Conservation (phyloP, 92 coral and sea anemone species). For the Pocillopora meandrina region DNA sequence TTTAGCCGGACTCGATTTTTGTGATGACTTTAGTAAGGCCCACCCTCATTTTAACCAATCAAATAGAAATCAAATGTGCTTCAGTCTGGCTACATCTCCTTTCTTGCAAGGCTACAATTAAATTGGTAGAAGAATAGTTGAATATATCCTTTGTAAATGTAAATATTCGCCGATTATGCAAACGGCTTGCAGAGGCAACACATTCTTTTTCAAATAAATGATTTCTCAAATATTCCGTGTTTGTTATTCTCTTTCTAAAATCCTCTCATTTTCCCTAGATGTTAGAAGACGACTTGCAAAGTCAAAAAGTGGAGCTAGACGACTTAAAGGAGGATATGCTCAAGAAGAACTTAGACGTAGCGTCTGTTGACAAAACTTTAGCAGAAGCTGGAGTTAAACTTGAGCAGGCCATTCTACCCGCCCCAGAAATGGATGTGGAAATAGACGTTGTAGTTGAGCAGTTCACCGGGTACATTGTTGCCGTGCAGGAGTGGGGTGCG, state of each 20-base stretch:
- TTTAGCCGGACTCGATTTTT: too few species aligned
- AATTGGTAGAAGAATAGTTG: too few species aligned
- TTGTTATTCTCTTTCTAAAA: background rate
- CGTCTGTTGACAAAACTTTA: conserved; percentile 52
- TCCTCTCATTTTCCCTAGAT: conserved; percentile 30
- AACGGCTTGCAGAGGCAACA: too few species aligned
- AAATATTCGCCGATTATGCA: too few species aligned
- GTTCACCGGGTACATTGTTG: conserved; percentile 72
- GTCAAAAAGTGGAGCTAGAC: conserved; percentile 67
- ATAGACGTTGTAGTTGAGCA: conserved; percentile 87
- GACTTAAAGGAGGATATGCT: conserved; percentile 72
- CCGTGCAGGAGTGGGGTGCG: conserved; percentile 92
- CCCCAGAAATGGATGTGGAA: conserved; percentile 74
- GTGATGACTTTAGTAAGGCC: too few species aligned
- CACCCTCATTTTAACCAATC: too few species aligned
- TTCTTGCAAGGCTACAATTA: too few species aligned
- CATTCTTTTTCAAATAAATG: too few species aligned
- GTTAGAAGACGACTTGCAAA: conserved; percentile 60
- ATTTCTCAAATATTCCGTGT: too few species aligned
- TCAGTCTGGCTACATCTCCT: too few species aligned
- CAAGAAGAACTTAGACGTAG: conserved; percentile 41
- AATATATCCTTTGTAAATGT: too few species aligned
- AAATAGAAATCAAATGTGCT: too few species aligned
- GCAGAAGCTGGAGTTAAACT: conserved; percentile 62
- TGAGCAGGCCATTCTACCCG: conserved; percentile 60